A percentile compares a stretch with the other conserved stretches of the same genome.
These are phyloP conservation scores for Sympetrum striolatum DNA, from an alignment of 2,888 invertebrate genomes.

Conservation along the genomic window DNA sequence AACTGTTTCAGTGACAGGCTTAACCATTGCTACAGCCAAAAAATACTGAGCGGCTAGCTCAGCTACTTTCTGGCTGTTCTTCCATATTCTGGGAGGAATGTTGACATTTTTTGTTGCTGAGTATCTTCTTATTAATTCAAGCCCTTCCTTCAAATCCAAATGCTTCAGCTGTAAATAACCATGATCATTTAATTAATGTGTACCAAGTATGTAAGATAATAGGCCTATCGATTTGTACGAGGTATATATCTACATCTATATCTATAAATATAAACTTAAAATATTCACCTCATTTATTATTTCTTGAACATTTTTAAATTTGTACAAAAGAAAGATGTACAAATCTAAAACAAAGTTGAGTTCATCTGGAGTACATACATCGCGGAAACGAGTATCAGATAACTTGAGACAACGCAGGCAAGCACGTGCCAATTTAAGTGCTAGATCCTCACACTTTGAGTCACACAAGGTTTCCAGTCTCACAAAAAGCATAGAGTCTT, in stretches of 20 bases:
- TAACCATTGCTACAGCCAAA: constrained; percentile 64
- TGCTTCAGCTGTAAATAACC: constrained; percentile 11
- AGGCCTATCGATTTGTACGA: too few relatives aligned
- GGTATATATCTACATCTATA: too few relatives aligned
- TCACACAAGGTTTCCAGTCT: constrained; percentile 69
- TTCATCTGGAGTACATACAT: constrained; percentile 55
- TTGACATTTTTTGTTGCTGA: constrained; percentile 59
- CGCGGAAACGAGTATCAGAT: constrained; percentile 47
- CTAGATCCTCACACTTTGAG: constrained; percentile 68
- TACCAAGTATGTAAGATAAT: neutral
- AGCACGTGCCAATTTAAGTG: constrained; percentile 65
- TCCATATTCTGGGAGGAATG: constrained; percentile 63
- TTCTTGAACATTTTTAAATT: constrained; percentile 64
- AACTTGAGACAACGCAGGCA: constrained; percentile 63
- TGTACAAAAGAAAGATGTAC: constrained; percentile 66
- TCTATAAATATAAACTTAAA: too few relatives aligned
- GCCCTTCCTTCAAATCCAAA: constrained; percentile 64
- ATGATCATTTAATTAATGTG: neutral
- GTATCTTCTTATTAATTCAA: constrained; percentile 64
- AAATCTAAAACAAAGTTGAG: constrained; percentile 68
- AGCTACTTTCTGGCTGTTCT: constrained; percentile 64
- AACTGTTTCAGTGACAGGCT: constrained; percentile 58
- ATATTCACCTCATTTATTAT: constrained; percentile 55
- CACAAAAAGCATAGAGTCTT: constrained; percentile 66
- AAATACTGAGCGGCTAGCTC: constrained; percentile 65